phyloP scores from a whole-genome alignment of 1,140 invertebrate species.

The Drosophila kepulauana region DNA sequence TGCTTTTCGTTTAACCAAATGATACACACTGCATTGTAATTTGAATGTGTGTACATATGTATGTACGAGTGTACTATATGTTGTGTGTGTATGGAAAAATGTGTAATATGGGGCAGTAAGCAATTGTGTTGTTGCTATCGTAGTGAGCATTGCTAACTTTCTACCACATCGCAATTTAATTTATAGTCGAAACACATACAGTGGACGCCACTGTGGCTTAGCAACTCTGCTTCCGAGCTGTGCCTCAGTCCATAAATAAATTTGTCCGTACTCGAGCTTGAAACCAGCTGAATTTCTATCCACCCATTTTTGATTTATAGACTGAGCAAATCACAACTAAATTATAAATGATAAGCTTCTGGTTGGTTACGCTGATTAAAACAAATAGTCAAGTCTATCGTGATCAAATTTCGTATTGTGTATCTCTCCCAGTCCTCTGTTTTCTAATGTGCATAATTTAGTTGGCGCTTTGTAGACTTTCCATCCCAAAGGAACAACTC shows the following conservation, averaged over 20 bases:
- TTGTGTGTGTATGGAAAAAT: conserved; percentile 44
- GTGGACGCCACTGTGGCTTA: conserved; percentile 61
- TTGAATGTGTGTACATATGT: conserved; percentile 29
- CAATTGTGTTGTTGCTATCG: conserved; percentile 62
- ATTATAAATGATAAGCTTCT: conserved; percentile 78
- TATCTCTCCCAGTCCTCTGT: background rate
- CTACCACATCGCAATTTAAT: conserved; percentile 81
- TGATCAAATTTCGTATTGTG: background rate
- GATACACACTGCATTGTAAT: conserved; percentile 76
- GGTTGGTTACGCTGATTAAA: conserved; percentile 74
- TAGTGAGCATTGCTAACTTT: conserved; percentile 77
- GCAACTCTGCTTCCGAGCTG: conserved; percentile 7
- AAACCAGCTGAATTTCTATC: background rate
- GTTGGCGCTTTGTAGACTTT: background rate
- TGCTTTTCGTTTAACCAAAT: conserved; percentile 69
- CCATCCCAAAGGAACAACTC: conserved; percentile 41
- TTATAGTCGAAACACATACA: conserved; percentile 81
- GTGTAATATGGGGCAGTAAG: conserved; percentile 77
- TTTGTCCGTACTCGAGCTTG: conserved; percentile 25
- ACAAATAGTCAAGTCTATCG: conserved; percentile 47
- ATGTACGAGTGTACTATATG: conserved; percentile 47
- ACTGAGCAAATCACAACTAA: conserved; percentile 75
- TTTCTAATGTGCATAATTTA: no score
- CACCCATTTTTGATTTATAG: conserved; percentile 50
- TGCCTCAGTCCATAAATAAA: conserved; percentile 18